Conservation (phyloP, 2,888 invertebrate genomes). For the Zonitis immaculata region DNA sequence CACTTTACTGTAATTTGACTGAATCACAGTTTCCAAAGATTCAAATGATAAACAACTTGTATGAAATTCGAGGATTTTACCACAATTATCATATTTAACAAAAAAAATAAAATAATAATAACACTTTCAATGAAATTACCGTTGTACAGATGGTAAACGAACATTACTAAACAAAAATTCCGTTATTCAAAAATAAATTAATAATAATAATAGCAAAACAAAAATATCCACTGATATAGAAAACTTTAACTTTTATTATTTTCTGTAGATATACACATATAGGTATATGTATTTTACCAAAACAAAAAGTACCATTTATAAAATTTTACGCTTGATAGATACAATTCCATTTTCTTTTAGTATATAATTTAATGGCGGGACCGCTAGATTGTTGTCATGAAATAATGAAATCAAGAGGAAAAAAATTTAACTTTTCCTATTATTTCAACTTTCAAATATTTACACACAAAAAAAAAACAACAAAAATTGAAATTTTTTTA, state of each 20-base stretch:
- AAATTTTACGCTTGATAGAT: slow-evolving; percentile 23
- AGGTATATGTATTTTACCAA: background rate
- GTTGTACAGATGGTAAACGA: background rate
- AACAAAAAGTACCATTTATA: slow-evolving; percentile 19
- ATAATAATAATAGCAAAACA: too few relatives aligned
- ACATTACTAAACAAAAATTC: background rate
- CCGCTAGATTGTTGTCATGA: slow-evolving; percentile 19
- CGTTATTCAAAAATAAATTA: background rate
- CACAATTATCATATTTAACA: background rate
- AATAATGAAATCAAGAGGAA: slow-evolving; percentile 9
- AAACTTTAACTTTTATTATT: too few relatives aligned
- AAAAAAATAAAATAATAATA: background rate
- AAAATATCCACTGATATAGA: too few relatives aligned
- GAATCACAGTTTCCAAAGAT: too few relatives aligned
- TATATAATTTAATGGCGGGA: slow-evolving; percentile 15
- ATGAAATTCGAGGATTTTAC: too few relatives aligned
- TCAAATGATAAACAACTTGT: too few relatives aligned
- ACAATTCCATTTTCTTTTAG: slow-evolving; percentile 21
- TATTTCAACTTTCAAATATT: background rate
- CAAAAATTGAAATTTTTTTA: too few relatives aligned
- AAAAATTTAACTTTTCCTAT: background rate
- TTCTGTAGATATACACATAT: background rate
- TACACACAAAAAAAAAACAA: too few relatives aligned
- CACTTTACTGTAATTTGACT: too few relatives aligned
- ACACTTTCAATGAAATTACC: background rate